Evolutionary conservation across 2,797 vertebrate species (phyloP).

Genomic region (Sebastes minor): DNA sequence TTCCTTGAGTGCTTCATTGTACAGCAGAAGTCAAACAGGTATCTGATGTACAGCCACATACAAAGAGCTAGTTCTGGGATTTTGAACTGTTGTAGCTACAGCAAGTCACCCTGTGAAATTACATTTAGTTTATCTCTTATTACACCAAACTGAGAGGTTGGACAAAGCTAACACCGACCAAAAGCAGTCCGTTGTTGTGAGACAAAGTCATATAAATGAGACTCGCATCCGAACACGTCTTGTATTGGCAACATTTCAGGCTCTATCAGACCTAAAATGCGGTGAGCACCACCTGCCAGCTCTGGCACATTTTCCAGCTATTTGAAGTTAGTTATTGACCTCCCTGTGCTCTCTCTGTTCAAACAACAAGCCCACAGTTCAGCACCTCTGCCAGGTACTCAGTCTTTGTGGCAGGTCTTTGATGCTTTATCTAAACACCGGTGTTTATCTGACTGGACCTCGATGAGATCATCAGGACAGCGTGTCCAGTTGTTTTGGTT

Average conservation of each 20-base stretch:
- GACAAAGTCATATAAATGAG: conserved; percentile 12
- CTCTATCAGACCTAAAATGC: conserved; percentile 16
- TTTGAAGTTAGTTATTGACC: conserved; percentile 74
- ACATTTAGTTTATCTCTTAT: background rate
- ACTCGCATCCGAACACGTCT: conserved; percentile 23
- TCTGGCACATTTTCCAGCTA: conserved; percentile 57
- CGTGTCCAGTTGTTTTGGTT: conserved; percentile 74
- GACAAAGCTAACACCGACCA: background rate
- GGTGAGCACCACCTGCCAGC: conserved; percentile 56
- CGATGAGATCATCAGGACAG: conserved; percentile 64
- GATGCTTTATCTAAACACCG: conserved; percentile 70
- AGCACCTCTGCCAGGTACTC: conserved; percentile 70
- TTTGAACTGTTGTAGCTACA: background rate
- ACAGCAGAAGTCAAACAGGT: background rate
- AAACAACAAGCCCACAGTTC: conserved; percentile 67
- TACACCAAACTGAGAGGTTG: background rate
- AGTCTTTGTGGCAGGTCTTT: conserved; percentile 73
- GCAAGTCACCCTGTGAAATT: background rate
- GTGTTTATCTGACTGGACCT: conserved; percentile 65
- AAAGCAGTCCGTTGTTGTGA: background rate
- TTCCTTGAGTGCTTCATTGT: background rate
- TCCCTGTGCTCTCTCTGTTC: conserved; percentile 63
- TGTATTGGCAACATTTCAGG: conserved; percentile 17
- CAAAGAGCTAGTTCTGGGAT: background rate
- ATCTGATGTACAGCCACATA: background rate